These are phyloP conservation scores for Gnathonemus longibarbis DNA, from an alignment of 2,113 vertebrate species.

Conservation along the genomic window DNA sequence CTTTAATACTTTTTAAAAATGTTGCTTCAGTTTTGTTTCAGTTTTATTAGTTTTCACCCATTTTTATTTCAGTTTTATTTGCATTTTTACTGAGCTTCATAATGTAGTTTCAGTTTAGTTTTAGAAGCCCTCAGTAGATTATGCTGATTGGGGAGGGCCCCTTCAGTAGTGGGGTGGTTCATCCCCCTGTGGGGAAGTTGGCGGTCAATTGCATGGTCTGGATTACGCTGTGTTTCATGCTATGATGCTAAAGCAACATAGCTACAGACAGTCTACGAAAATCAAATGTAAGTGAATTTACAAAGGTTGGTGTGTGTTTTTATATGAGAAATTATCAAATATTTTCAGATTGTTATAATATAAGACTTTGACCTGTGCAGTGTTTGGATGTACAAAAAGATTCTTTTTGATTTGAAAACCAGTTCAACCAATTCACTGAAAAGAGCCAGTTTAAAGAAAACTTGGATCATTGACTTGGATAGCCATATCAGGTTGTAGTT, in stretches of 20 bases:
- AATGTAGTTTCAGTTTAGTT: neutral
- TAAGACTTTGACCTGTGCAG: neutral
- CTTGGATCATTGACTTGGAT: neutral
- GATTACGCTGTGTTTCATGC: neutral
- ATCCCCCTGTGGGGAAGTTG: neutral
- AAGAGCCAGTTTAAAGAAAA: neutral
- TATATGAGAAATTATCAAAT: neutral
- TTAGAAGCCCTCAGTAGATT: neutral
- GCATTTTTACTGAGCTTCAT: neutral
- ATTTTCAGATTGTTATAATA: neutral
- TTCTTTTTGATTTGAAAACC: neutral
- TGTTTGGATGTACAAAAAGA: neutral
- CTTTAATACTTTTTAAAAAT: neutral
- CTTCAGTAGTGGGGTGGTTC: neutral
- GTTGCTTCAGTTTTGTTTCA: neutral
- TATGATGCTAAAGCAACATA: neutral
- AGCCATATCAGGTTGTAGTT: neutral
- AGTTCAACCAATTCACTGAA: neutral
- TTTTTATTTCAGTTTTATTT: neutral
- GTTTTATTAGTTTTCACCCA: neutral
- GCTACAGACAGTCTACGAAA: neutral
- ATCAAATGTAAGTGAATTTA: neutral
- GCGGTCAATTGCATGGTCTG: neutral
- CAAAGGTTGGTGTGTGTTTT: neutral
- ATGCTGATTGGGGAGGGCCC: neutral